A percentile compares a stretch with the other conserved stretches of the same genome.
phyloP scores from a whole-genome alignment of 2,113 vertebrate genomes.

The Ramphastos sulfuratus region DNA sequence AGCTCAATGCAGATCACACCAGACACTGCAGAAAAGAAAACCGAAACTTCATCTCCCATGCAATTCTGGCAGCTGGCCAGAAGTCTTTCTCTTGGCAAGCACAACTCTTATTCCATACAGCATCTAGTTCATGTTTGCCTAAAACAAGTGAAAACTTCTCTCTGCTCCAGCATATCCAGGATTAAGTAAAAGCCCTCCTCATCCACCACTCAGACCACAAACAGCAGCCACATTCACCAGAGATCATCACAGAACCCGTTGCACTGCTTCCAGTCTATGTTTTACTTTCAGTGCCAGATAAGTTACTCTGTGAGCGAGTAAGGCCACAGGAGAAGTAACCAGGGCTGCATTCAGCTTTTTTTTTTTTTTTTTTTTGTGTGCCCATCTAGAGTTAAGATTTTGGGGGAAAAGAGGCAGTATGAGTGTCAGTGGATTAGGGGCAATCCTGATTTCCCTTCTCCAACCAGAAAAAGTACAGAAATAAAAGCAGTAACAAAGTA shows the following conservation, averaged over 20 bases:
- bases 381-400: not conserved
- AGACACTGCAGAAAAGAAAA: constrained; percentile 21
- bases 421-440: not conserved
- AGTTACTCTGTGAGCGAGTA: fast-evolving
- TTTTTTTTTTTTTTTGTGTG: not conserved
- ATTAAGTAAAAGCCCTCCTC: not conserved
- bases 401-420: not conserved
- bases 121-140: fast-evolving
- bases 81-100: not conserved
- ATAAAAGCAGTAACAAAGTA: not conserved
- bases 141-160: not conserved
- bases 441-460: not conserved
- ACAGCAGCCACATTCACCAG: fast-evolving
- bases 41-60: not conserved
- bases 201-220: not conserved
- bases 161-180: not conserved
- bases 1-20: not conserved
- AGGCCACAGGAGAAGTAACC: not conserved
- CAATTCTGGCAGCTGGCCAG: not conserved
- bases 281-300: not conserved
- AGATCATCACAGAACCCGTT: not conserved
- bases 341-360: not conserved
- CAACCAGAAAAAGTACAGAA: not conserved
- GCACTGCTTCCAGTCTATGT: fast-evolving
- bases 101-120: not conserved